Evolutionary conservation across 64 coral and sea anemone genomes (phyloP), one percentile per base, ranked within the genome.

Genomic region (Exaiptasia diaphana): DNA sequence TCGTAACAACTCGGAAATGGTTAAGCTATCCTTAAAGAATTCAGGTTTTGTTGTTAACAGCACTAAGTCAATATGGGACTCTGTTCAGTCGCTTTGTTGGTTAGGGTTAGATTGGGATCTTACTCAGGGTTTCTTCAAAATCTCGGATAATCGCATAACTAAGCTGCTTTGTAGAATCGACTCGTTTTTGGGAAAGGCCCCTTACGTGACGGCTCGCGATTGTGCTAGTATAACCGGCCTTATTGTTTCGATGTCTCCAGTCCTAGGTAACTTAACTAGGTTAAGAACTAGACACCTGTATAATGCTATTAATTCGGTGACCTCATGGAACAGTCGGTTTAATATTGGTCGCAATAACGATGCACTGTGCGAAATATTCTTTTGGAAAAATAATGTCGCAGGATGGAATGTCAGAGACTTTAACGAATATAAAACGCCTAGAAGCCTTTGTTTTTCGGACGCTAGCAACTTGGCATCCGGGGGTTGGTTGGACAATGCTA

Each of bases 301-400:
- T 58, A 57, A n/a, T 28, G 67, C 55, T 49, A 74, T 61, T 30
- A 68, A 74, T 0, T 31, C 68, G 32, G 40, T 34, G 38, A 34
- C 28, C 23, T 53, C 64, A 55, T 83, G 64, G 80, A 67, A 67
- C 56, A 70, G 63, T 38, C 33, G 50, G 2, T 71, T 83, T 50
- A 83, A 71, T 15, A 81, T 22, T 61, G 57, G 13, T 41, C n/a
- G n/a, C n/a, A n/a, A n/a, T n/a, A n/a, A n/a, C n/a, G n/a, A n/a
- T n/a, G n/a, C n/a, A n/a, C n/a, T 71, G 32, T 81, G 62, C 48
- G 26, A 64, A 83, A 50, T 46, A 38, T 83, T 83, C 40, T 83
- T 71, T 64, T 74, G 50, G 81, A 59, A 85, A 84, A 84, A 73
- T 38, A 84, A 84, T 73, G 53, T 85, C 31, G 48, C 60, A 57